Evolutionary conservation across 2,113 vertebrate genomes (phyloP).

Genomic region (Caracal caracal): DNA sequence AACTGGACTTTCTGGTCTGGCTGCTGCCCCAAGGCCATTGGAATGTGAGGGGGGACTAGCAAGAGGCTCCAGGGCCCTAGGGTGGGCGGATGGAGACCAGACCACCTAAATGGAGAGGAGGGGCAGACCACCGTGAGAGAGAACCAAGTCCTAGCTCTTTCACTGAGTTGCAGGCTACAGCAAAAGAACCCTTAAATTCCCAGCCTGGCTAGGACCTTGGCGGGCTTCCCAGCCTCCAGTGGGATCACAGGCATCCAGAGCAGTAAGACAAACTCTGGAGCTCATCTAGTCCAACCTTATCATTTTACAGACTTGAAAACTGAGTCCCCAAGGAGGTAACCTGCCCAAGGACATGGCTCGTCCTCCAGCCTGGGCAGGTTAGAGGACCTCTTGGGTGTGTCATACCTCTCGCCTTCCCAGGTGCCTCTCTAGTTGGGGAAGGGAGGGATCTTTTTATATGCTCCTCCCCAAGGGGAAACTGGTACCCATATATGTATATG

Average conservation of each 20-base stretch:
- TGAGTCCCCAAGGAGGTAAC: neutral
- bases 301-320: neutral
- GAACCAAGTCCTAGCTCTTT: neutral
- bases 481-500: neutral
- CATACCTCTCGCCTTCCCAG: neutral
- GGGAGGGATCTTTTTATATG: neutral
- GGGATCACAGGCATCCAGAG: neutral
- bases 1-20: conserved; percentile 84
- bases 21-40: conserved; percentile 79
- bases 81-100: conserved; percentile 74
- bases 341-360: neutral
- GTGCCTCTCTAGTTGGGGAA: neutral
- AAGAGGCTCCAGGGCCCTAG: conserved; percentile 65
- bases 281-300: neutral
- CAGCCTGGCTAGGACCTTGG: neutral
- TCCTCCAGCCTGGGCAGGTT: neutral
- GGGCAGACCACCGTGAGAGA: conserved; percentile 56
- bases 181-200: neutral
- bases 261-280: neutral
- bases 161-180: neutral
- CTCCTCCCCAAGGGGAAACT: neutral
- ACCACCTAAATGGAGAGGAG: conserved; percentile 74
- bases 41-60: conserved; percentile 69
- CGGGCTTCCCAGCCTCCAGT: neutral
- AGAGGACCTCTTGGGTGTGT: neutral